Evolutionary conservation across 2,888 invertebrate genomes (phyloP).

Genomic region (Ceramica pisi): DNA sequence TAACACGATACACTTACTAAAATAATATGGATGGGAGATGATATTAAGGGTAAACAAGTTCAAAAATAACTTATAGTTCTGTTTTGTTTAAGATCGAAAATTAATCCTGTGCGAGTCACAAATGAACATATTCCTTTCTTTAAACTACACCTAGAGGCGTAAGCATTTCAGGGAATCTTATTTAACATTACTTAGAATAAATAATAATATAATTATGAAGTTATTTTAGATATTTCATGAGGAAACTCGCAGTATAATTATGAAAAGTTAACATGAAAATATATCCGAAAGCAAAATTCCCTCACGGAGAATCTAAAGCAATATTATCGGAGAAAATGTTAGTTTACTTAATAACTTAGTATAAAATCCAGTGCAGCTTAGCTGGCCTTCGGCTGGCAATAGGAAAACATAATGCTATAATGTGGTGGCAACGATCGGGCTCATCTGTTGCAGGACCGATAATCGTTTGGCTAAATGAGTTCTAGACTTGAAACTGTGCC

Average conservation of each 20-base stretch:
- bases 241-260: neutral
- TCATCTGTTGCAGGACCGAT: slow-evolving; percentile 67
- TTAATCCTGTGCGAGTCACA: neutral
- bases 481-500: slow-evolving; percentile 62
- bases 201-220: too few species aligned
- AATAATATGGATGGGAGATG: neutral
- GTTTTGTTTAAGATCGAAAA: too few species aligned
- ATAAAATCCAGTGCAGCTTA: slow-evolving; percentile 49
- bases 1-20: neutral
- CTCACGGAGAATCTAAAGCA: slow-evolving; percentile 1
- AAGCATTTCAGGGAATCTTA: neutral
- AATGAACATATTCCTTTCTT: too few species aligned
- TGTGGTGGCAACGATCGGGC: slow-evolving; percentile 59
- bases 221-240: too few species aligned
- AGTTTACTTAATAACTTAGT: slow-evolving; percentile 53
- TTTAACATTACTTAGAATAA: neutral
- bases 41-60: neutral
- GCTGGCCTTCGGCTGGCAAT: slow-evolving; percentile 45
- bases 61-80: too few species aligned
- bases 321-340: slow-evolving; percentile 44
- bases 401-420: slow-evolving; percentile 59
- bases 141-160: neutral
- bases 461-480: slow-evolving; percentile 66
- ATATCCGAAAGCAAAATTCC: slow-evolving; percentile 13
- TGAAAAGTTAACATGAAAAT: neutral